Base-by-base conservation (phyloP, 2,797 vertebrate species). In the Siniperca undulata region DNA sequence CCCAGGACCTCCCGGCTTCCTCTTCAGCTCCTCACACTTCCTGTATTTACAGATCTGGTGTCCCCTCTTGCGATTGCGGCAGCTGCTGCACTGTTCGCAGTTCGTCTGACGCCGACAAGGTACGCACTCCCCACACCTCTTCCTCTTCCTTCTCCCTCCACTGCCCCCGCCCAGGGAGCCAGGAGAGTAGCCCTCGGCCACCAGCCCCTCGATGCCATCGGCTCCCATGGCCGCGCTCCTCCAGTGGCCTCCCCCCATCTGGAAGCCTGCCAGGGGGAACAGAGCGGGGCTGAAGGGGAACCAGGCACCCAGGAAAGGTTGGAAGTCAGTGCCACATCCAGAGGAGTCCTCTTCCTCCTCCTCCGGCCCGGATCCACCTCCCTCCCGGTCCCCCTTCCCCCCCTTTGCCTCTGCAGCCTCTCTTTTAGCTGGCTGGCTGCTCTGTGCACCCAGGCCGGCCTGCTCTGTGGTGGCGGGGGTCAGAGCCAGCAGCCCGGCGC, bases 21-120 rank as follows among this genome's bases (percentile, higher is more conserved):
- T 99, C 97, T 99, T 99, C 95, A 99, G 97, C 97, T 99, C 98
- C 95, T 99, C 98, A 83, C 98, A 99, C 96, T 99, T 99, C 96
- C 98, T 97, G 96, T 99, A 99, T 97, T 99, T 99, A 97, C 98
- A 99, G 97, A 99, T 99, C 97, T 99, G 98, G 95, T 99, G 98
- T 95, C 98, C 98, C 91, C 98, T 98, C 96, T 99, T 99, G 95
- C 98, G 98, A 94, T 99, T 99, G 96, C 98, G 98, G 96, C 98
- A 99, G 96, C 98, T 99, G 96, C 98, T 99, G 96, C 98, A 99
- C 96, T 99, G 97, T 96, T 99, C 98, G 90, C 98, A 99, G 97
- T 99, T 99, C 93, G 98, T 97, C 95, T 98, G 97, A 94, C 98
- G 96, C 89, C 98, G 97, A 92, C 98, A 99, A 65, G 98, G 98